Evolutionary conservation across 2,888 invertebrate genomes (phyloP), one percentile per base, ranked within the genome.

Genomic region (Augochlorella aurata): DNA sequence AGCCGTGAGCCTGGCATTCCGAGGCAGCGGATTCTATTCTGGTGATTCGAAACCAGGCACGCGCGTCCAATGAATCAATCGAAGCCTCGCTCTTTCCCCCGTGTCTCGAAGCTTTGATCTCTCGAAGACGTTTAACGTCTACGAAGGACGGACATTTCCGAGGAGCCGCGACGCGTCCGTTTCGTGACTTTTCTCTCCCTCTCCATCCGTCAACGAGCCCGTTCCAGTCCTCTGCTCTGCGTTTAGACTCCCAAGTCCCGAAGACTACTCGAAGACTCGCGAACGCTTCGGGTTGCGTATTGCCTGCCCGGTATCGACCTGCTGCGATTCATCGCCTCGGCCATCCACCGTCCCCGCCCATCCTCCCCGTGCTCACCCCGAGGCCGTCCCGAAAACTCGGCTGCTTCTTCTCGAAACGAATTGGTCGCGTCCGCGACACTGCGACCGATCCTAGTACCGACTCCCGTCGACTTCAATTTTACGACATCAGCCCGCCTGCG

Each of bases 31-130:
- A 92, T 89, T 93, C 93, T 93, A 93, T 93, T 93, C 93, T 93
- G 91, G 93, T 93, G 93, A 93, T 93, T 93, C 92, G 92, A 92
- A 93, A 91, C 90, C 89, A 91, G 92, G 92, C 93, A 93, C 93
- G 93, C 93, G 93, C 92, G 93, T 91, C 91, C 92, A 93, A 93
- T 93, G 93, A 93, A 93, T 93, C 93, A 93, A 93, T 93, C 92
- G 92, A 85, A 84, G 76, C 83, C 84, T 83, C 85, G 74, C 52
- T 82, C 74, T 75, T 82, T 61, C 50, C 74, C 77, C 78, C 85
- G 83, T 75, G 75, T 77, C 87, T 73, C 71, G 61, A 49, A 70
- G 54, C 81, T 85, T 80, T 82, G 74, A 79, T 88, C 85, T 83
- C 72, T 44, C 50, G 29, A n/a, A 72, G 79, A 75, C 75, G 65